These are phyloP conservation scores for Halisarca cf. caerulea DNA, from an alignment of 37 sponge, comb jelly and placozoan genomes.

Conservation along the genomic window DNA sequence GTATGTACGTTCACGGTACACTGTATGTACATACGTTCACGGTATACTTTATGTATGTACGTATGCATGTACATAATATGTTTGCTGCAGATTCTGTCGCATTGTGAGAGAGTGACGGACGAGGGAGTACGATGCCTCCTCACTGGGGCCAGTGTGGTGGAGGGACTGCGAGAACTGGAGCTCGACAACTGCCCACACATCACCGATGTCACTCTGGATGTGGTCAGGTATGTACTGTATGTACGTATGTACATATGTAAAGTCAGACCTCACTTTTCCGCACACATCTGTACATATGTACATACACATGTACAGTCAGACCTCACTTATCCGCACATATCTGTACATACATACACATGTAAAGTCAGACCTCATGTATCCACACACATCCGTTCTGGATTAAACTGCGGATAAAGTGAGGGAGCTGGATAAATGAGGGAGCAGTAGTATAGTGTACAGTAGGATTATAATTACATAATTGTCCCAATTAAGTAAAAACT, in stretches of 20 bases:
- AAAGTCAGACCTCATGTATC: not conserved
- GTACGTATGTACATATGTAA: not conserved
- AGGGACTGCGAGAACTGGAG: conserved; percentile 79
- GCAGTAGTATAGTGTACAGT: too few species aligned
- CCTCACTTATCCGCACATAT: not conserved
- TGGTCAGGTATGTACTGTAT: conserved; percentile 83
- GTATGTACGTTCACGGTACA: too few species aligned
- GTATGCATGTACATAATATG: too few species aligned
- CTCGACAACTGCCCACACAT: conserved; percentile 97
- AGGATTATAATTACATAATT: too few species aligned
- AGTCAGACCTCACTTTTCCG: not conserved
- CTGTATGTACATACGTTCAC: too few species aligned
- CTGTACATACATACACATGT: not conserved
- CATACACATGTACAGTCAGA: not conserved
- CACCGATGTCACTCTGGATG: conserved; percentile 84
- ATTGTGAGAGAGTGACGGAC: conserved; percentile 95
- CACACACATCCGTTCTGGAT: not conserved
- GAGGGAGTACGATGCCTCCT: conserved; percentile 72
- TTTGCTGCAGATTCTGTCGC: conserved; percentile 76
- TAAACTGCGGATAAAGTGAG: too few species aligned
- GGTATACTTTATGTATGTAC: too few species aligned
- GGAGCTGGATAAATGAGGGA: too few species aligned
- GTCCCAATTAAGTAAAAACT: too few species aligned
- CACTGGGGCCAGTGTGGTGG: conserved; percentile 59
- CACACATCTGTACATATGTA: not conserved